These are phyloP conservation scores for Actinemys pallida DNA, from an alignment of 2,113 vertebrate species.

Conservation along the genomic window DNA sequence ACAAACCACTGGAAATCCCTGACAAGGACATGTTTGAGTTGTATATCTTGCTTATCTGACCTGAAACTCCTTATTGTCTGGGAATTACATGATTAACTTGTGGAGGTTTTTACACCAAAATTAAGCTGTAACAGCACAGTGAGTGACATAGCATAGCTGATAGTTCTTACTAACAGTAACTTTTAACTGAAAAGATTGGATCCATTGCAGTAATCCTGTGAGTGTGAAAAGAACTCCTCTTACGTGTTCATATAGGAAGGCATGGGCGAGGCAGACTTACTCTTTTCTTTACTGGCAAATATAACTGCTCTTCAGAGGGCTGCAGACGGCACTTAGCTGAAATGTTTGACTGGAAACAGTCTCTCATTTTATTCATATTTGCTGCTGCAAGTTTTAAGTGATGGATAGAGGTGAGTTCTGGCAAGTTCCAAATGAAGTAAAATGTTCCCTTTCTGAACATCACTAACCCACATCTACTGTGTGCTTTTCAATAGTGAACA, in stretches of 20 bases:
- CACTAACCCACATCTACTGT: background rate
- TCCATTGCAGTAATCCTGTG: background rate
- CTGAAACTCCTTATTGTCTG: background rate
- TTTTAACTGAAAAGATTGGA: background rate
- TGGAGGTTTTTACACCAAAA: fast-evolving
- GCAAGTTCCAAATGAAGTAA: no score
- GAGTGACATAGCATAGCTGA: background rate
- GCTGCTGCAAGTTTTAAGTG: background rate
- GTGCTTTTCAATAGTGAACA: background rate
- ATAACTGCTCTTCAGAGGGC: background rate
- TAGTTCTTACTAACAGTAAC: background rate
- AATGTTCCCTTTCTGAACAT: background rate
- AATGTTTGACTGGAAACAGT: background rate
- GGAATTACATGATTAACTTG: background rate
- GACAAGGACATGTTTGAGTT: background rate
- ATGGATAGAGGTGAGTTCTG: background rate
- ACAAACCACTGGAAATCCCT: background rate
- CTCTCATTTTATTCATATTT: background rate
- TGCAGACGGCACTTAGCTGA: background rate
- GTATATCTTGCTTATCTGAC: background rate
- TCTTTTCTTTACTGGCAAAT: background rate
- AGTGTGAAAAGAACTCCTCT: background rate
- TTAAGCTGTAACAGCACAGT: background rate
- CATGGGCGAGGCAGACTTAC: background rate
- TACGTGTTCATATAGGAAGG: background rate